phyloP scores from a whole-genome alignment of 2,888 invertebrate genomes.

The Mimas tiliae region DNA sequence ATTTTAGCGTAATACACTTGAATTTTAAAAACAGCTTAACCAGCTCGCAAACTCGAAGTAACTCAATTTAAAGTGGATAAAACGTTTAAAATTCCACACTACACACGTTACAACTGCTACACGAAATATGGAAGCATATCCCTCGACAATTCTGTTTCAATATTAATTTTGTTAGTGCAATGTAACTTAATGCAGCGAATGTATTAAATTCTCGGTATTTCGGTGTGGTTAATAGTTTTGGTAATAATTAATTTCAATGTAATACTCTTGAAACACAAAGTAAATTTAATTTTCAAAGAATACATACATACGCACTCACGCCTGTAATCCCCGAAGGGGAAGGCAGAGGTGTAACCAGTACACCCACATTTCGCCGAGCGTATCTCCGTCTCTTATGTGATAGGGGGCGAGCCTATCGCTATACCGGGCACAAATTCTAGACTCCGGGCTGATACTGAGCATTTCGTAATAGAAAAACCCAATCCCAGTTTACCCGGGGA shows the following conservation, averaged over 20 bases:
- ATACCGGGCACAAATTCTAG: too few relatives aligned
- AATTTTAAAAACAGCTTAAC: constrained; percentile 8
- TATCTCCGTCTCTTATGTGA: too few relatives aligned
- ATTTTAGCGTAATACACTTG: neutral
- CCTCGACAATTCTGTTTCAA: neutral
- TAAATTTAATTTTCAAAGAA: too few relatives aligned
- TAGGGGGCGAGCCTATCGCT: too few relatives aligned
- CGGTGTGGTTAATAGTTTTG: neutral
- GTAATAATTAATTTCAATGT: neutral
- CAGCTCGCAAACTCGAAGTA: constrained; percentile 4
- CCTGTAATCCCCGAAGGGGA: too few relatives aligned
- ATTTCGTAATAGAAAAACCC: too few relatives aligned
- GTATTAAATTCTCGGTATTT: neutral
- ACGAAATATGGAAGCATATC: neutral
- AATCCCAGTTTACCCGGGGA: too few relatives aligned
- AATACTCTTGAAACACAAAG: too few relatives aligned
- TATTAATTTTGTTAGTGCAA: neutral
- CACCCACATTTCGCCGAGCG: too few relatives aligned
- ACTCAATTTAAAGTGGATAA: constrained; percentile 13
- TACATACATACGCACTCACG: too few relatives aligned
- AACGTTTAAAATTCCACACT: constrained; percentile 11
- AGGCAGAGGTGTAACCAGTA: too few relatives aligned
- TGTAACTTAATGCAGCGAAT: neutral
- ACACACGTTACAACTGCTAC: neutral
- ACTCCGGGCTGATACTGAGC: too few relatives aligned